Evolutionary conservation across 2,113 vertebrate species (phyloP).

Genomic region (Antennarius striatus): DNA sequence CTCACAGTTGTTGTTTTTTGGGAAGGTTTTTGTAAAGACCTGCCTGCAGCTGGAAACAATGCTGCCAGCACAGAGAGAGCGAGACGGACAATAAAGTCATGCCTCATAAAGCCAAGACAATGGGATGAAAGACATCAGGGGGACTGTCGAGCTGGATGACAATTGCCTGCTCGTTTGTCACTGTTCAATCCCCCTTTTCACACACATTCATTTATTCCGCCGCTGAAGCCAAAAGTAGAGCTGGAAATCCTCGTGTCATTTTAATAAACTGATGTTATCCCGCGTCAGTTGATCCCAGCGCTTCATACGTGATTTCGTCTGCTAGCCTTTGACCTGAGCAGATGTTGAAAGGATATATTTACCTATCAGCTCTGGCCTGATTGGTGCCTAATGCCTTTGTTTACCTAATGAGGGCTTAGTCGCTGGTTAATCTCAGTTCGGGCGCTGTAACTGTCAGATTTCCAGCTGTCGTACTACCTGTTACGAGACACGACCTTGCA

Average conservation of each 20-base stretch:
- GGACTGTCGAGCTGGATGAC: too few relatives aligned
- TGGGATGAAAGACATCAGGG: background rate
- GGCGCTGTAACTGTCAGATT: conserved; percentile 8
- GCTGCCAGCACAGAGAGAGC: background rate
- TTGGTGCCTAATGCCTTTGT: conserved; percentile 41
- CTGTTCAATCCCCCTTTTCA: background rate
- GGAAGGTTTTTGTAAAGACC: background rate
- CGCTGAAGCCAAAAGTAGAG: too few relatives aligned
- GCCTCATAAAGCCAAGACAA: background rate
- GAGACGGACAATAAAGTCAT: background rate
- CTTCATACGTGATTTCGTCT: background rate
- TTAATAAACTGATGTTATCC: conserved; percentile 9
- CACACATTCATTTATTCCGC: background rate
- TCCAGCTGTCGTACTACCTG: background rate
- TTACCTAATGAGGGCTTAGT: conserved; percentile 39
- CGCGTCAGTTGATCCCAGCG: background rate
- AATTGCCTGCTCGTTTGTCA: too few relatives aligned
- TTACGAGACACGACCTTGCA: background rate
- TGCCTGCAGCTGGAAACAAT: background rate
- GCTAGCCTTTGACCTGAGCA: conserved; percentile 21
- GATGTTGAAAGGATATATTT: conserved; percentile 42
- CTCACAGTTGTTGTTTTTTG: background rate
- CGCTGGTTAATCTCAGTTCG: conserved; percentile 42
- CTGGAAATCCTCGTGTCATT: background rate
- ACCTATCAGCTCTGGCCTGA: conserved; percentile 31